These are phyloP conservation scores for Ptiloglossa arizonensis DNA, from an alignment of 1,140 invertebrate species.

Conservation along the genomic window DNA sequence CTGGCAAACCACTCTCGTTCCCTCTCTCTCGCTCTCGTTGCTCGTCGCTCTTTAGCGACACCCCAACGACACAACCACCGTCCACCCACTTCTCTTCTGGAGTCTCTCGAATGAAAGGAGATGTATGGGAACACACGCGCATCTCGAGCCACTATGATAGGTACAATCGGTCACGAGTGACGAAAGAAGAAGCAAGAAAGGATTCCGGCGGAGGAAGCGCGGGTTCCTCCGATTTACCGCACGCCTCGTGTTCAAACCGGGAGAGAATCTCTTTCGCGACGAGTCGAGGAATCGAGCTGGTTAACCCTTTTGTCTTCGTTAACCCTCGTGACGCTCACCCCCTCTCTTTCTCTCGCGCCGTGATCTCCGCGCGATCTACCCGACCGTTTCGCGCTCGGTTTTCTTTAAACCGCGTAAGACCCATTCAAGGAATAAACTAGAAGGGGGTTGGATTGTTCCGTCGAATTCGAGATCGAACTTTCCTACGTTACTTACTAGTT, in stretches of 20 bases:
- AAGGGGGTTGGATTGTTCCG: no score
- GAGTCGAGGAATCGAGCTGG: constrained; percentile 42
- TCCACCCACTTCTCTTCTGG: constrained; percentile 50
- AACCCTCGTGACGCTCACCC: constrained; percentile 13
- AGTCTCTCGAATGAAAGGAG: constrained; percentile 65
- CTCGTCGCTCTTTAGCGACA: constrained; percentile 32
- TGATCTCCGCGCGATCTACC: constrained; percentile 4
- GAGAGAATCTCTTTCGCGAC: constrained; percentile 24
- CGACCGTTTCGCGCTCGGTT: constrained; percentile 23
- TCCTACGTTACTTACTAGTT: no score
- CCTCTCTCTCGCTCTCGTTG: not conserved
- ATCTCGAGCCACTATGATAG: constrained; percentile 63
- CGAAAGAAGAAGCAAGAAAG: constrained; percentile 43
- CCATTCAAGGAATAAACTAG: no score
- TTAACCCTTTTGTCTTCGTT: constrained; percentile 39
- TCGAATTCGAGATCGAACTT: no score
- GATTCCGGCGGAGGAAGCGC: constrained; percentile 14
- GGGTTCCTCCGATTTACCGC: constrained; percentile 46
- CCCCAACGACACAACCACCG: constrained; percentile 35
- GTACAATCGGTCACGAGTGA: constrained; percentile 57
- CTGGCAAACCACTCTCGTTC: not conserved
- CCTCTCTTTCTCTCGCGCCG: not conserved
- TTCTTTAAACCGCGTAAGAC: not conserved
- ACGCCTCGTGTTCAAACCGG: constrained; percentile 25
- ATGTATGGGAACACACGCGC: constrained; percentile 59